Conservation (phyloP, 2,113 vertebrate genomes). For the Nothocercus nigrocapillus region DNA sequence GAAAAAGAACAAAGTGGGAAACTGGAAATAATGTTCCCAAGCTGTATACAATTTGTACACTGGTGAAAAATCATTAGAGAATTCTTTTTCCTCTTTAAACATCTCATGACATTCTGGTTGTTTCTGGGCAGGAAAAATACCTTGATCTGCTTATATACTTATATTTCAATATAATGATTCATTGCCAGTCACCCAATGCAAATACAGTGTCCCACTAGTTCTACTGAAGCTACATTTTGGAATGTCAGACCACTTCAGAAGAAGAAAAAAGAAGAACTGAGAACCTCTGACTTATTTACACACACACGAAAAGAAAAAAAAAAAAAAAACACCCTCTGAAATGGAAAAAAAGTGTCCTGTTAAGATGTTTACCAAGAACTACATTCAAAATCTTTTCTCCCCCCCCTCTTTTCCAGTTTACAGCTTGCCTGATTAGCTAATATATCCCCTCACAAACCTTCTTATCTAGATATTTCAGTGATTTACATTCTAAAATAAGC, state of each 20-base stretch:
- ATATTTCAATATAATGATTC: neutral
- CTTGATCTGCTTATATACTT: neutral
- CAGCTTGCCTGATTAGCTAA: neutral
- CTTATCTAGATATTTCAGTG: neutral
- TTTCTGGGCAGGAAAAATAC: neutral
- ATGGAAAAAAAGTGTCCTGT: neutral
- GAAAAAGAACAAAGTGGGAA: constrained; percentile 10
- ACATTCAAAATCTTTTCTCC: neutral
- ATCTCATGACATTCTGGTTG: neutral
- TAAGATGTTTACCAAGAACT: neutral
- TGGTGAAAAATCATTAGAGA: neutral
- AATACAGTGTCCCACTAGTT: neutral
- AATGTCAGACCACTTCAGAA: neutral
- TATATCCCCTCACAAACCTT: neutral
- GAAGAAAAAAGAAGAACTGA: neutral
- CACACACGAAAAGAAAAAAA: too few relatives aligned
- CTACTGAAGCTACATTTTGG: neutral
- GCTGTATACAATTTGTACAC: neutral
- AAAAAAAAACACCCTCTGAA: neutral
- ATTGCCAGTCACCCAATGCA: neutral
- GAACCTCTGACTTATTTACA: neutral
- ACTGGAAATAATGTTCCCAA: neutral
- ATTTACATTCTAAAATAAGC: neutral
- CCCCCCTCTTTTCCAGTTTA: neutral
- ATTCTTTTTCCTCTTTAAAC: neutral